Percentiles rank a stretch among this genome's conserved stretches.
These are phyloP conservation scores for Thinocorus orbignyianus DNA, from an alignment of 2,113 vertebrate genomes.

Conservation along the genomic window DNA sequence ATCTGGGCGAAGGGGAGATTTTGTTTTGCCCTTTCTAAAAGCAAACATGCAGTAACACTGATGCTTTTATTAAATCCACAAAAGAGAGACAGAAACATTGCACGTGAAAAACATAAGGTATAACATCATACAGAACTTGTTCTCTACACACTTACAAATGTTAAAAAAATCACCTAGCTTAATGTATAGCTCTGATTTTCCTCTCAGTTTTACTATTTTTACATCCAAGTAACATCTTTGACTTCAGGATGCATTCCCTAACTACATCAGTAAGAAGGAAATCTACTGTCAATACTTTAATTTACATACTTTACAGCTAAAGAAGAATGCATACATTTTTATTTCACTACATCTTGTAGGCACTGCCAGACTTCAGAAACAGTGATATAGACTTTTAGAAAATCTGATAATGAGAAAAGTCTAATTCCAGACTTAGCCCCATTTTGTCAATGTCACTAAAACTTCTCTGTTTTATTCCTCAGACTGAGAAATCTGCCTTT, in stretches of 20 bases:
- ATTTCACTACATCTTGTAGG: not conserved
- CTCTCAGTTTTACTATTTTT: not conserved
- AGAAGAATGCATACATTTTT: not conserved
- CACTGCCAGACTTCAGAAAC: not conserved
- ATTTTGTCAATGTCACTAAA: not conserved
- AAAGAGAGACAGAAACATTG: not conserved
- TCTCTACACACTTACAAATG: not conserved
- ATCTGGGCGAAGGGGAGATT: not conserved
- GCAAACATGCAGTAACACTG: not conserved
- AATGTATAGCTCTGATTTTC: not conserved
- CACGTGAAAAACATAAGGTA: not conserved
- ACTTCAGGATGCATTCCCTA: fast-evolving
- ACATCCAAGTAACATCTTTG: not conserved
- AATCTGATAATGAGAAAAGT: not conserved
- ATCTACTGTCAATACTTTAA: not conserved
- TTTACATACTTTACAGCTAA: not conserved
- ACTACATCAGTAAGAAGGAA: not conserved
- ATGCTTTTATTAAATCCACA: not conserved
- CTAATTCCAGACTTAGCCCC: not conserved
- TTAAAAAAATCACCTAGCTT: not conserved
- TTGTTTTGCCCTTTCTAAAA: not conserved
- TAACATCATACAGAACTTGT: not conserved
- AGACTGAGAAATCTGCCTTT: not conserved
- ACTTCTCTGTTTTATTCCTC: not conserved
- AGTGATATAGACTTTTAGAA: not conserved